Evolutionary conservation across 2,113 vertebrate genomes (phyloP), one percentile per base, ranked within the genome.

Genomic region (Periophthalmus modestus): DNA sequence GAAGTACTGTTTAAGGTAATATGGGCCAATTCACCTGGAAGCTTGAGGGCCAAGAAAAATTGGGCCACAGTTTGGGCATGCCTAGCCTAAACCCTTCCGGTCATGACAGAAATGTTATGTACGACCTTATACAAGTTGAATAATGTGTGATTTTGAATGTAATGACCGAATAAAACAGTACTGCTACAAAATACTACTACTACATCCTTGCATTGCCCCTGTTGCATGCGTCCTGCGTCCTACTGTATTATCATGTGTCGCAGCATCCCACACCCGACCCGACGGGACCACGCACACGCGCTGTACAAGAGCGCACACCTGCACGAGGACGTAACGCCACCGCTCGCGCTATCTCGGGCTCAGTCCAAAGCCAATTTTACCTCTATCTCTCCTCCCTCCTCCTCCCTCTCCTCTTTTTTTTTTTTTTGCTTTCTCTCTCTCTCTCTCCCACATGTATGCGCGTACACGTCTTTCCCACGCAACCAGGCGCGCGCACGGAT

Each of bases 401-500:
- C 34, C 24, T 68, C 66, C n/a, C 36, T 46, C 33, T 34, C 52
- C 47, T 34, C 39, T 68, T 54, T 24, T 33, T 66, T 28, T 0
- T 11, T 69, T 7, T 68, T 50, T 55, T 0, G 1, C 19, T 55
- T 15, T 55, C 48, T 50, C 48, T 50, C 48, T 21, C 54, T 50
- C 65, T 63, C 19, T n/a, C 50, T 65, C 46, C 82, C 74, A 66
- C 74, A 58, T 69, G 75, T 76, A 21, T 54, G 72, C 66, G 69
- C 78, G 48, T 71, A 61, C 73, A 59, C 83, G 34, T 82, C 61
- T 61, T 54, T 80, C 78, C 71, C 80, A 78, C 87, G 79, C 85
- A 75, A 50, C 59, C 73, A 10, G 19, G 82, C 88, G 83, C 84
- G 84, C 85, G 55, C 89, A 79, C 85, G 84, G 66, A 36, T 84